phyloP scores from a whole-genome alignment of 2,113 vertebrate species.

The Peromyscus polionotus region DNA sequence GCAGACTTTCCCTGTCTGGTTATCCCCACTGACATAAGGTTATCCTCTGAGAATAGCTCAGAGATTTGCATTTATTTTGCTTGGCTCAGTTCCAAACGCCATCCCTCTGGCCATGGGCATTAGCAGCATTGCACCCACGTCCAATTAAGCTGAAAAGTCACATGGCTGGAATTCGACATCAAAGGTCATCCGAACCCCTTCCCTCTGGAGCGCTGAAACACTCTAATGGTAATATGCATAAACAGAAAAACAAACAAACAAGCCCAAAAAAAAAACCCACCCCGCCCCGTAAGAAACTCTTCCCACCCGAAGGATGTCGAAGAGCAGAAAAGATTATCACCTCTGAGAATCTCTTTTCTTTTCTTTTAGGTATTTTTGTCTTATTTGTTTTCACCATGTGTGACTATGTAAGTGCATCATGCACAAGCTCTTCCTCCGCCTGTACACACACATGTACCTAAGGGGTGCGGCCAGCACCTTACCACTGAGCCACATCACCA shows the following conservation, averaged over 20 bases:
- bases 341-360: neutral
- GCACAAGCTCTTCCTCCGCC: neutral
- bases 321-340: neutral
- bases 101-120: slow-evolving; percentile 54
- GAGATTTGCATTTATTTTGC: slow-evolving; percentile 54
- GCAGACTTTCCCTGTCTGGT: neutral
- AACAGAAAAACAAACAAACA: neutral
- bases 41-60: slow-evolving; percentile 46
- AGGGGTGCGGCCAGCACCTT: neutral
- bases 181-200: slow-evolving; percentile 74
- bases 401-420: neutral
- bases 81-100: slow-evolving; percentile 56
- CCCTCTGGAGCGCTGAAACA: slow-evolving; percentile 33
- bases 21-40: neutral
- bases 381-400: neutral
- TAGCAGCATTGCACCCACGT: slow-evolving; percentile 64
- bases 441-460: neutral
- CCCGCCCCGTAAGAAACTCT: neutral
- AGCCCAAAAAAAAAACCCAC: neutral
- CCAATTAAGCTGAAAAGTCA: slow-evolving; percentile 79
- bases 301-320: neutral
- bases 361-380: neutral
- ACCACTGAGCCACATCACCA: neutral
- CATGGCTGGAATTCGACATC: slow-evolving; percentile 57
- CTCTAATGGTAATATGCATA: neutral